Evolutionary conservation across 2,888 invertebrate genomes (phyloP).

Genomic region (Syrista parreyssii): DNA sequence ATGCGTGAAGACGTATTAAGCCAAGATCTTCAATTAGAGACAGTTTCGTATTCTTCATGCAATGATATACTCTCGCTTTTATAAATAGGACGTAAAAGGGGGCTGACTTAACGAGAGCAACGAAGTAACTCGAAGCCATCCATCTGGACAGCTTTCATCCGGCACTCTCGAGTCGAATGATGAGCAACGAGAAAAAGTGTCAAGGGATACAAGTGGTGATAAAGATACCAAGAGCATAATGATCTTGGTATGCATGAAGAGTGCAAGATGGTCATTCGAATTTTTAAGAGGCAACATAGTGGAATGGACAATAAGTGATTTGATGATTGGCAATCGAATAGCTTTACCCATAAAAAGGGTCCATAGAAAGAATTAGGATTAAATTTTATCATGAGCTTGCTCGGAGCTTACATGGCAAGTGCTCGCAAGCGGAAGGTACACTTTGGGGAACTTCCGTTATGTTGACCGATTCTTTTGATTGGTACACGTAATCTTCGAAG

Average conservation of each 20-base stretch:
- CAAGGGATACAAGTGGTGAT: neutral
- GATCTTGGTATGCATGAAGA: neutral
- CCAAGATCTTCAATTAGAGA: neutral
- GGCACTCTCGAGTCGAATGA: neutral
- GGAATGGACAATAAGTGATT: neutral
- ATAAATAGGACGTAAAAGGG: neutral
- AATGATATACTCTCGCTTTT: neutral
- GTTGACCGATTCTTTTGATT: slow-evolving; percentile 31
- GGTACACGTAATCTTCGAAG: slow-evolving; percentile 35
- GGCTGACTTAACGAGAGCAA: neutral
- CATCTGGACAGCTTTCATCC: neutral
- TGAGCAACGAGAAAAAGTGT: neutral
- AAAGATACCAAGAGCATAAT: neutral
- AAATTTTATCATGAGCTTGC: neutral
- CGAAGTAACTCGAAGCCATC: neutral
- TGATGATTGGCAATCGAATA: neutral
- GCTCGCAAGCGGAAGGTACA: slow-evolving; percentile 30
- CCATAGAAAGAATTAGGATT: neutral
- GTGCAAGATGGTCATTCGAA: neutral
- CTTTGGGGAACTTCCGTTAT: slow-evolving; percentile 16
- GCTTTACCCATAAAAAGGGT: neutral
- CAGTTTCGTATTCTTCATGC: neutral
- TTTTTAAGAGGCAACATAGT: neutral
- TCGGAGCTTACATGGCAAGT: slow-evolving; percentile 34
- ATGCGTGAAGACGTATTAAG: neutral